A percentile compares a stretch with the other conserved stretches of the same genome.
phyloP scores from a whole-genome alignment of 2,113 vertebrate species.

The Crotalus tigris region DNA sequence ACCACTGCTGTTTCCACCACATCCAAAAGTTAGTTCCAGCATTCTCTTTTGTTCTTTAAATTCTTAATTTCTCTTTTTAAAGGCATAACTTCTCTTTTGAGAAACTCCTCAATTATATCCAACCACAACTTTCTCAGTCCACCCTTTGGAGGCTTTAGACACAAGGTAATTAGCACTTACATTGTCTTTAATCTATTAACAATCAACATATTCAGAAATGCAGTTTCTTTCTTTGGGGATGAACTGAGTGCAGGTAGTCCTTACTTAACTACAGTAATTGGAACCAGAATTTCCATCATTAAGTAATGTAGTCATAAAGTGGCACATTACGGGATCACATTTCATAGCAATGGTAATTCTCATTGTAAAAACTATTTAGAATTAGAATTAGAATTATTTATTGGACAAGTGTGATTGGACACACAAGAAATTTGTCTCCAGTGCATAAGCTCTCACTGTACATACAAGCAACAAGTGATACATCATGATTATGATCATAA shows the following conservation, averaged over 20 bases:
- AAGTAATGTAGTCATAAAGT: neutral
- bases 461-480: too few relatives aligned
- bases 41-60: neutral
- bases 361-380: neutral
- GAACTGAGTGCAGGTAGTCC: neutral
- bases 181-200: neutral
- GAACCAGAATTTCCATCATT: neutral
- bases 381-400: too few relatives aligned
- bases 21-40: neutral
- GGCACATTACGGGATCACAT: neutral
- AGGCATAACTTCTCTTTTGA: neutral
- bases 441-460: too few relatives aligned
- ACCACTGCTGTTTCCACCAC: neutral
- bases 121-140: neutral
- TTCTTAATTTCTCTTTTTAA: neutral
- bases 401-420: too few relatives aligned
- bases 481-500: too few relatives aligned
- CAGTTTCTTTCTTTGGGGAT: neutral
- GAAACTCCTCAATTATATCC: neutral
- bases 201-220: neutral
- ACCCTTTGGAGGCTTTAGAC: neutral
- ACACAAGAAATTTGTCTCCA: too few relatives aligned
- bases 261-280: neutral
- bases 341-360: neutral
- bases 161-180: neutral